Percentiles rank a stretch among this genome's conserved stretches.
These are phyloP conservation scores for Poicephalus gulielmi DNA, from an alignment of 2,113 vertebrate genomes.

Conservation along the genomic window DNA sequence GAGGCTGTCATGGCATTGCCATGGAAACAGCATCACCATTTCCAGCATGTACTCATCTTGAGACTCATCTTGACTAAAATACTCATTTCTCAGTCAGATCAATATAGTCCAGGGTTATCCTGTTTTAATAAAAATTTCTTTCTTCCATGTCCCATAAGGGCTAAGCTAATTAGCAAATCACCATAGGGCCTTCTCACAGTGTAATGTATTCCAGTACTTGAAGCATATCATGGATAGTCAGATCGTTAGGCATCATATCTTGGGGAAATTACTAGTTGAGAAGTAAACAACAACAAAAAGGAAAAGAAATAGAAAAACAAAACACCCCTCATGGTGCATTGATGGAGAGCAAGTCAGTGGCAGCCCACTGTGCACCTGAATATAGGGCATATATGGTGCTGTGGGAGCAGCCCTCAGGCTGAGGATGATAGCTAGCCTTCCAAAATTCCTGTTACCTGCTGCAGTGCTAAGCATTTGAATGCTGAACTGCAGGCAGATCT, in stretches of 20 bases:
- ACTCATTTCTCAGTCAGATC: constrained; percentile 44
- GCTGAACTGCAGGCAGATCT: not conserved
- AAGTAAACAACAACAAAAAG: not conserved
- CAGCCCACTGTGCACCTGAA: not conserved
- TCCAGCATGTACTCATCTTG: constrained; percentile 27
- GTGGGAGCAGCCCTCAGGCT: not conserved
- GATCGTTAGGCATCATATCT: not conserved
- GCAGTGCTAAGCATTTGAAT: not conserved
- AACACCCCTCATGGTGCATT: not conserved
- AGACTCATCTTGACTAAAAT: constrained; percentile 54
- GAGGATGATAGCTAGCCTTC: not conserved
- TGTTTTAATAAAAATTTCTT: constrained; percentile 61
- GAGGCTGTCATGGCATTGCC: constrained; percentile 57
- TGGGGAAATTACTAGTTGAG: constrained; percentile 10
- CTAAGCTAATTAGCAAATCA: constrained; percentile 61
- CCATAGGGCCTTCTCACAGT: constrained; percentile 15
- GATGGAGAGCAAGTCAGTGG: not conserved
- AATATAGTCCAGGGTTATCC: constrained; percentile 48
- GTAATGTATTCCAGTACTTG: constrained; percentile 50
- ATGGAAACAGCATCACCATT: constrained; percentile 55
- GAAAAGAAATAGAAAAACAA: not conserved
- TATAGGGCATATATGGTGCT: not conserved
- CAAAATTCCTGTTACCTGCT: not conserved
- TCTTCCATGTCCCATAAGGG: constrained; percentile 32
- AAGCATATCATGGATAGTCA: not conserved